Evolutionary conservation across 2,888 invertebrate species (phyloP).

Genomic region (Brachyptera putata): DNA sequence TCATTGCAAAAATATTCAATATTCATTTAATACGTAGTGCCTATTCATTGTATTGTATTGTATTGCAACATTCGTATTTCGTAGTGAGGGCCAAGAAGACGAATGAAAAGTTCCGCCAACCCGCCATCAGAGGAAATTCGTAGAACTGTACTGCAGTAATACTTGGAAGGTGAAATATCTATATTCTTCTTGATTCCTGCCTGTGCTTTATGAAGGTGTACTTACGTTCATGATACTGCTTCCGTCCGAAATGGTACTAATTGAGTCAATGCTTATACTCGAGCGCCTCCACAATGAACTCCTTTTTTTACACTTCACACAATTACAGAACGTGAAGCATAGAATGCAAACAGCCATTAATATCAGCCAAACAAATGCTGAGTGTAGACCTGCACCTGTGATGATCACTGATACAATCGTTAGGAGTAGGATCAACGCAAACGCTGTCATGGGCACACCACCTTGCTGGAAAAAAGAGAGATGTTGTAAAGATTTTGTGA

Average conservation of each 20-base stretch:
- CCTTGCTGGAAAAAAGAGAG: not conserved
- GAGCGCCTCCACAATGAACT: constrained; percentile 8
- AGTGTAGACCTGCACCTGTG: constrained; percentile 20
- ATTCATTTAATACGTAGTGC: no score
- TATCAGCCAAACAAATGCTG: constrained; percentile 23
- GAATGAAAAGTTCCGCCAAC: no score
- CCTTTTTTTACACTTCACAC: not conserved
- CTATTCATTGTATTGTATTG: no score
- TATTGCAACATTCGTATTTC: no score
- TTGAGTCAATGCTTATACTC: constrained; percentile 20
- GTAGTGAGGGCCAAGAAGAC: no score
- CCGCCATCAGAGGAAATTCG: no score
- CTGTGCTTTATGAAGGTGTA: no score
- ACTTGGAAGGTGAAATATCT: no score
- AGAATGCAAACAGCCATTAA: constrained; percentile 1
- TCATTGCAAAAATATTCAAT: no score
- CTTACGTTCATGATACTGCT: not conserved
- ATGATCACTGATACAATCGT: constrained; percentile 13
- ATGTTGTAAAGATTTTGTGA: not conserved
- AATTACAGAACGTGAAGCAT: constrained; percentile 1
- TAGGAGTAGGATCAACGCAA: constrained; percentile 14
- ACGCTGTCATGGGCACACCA: not conserved
- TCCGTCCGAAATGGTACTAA: constrained; percentile 28
- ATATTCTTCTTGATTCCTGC: no score
- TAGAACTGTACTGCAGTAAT: no score